These are phyloP conservation scores for Harpegnathos saltator DNA, from an alignment of 1,140 invertebrate genomes.

Conservation along the genomic window DNA sequence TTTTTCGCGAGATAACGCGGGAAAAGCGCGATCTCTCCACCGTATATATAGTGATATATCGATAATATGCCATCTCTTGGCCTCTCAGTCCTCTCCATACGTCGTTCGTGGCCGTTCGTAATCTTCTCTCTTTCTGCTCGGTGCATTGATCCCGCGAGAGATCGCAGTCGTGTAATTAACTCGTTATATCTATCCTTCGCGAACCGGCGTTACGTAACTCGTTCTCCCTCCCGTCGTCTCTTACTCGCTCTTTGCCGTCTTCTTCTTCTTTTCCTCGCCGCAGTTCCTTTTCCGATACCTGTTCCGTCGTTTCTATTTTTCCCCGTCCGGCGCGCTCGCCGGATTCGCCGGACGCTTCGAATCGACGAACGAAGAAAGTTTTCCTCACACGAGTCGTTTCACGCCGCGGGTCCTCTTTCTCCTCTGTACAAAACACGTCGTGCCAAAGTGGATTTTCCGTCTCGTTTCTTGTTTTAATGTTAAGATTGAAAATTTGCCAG, in stretches of 20 bases:
- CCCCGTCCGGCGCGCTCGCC: slow-evolving; percentile 15
- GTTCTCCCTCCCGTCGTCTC: slow-evolving; percentile 17
- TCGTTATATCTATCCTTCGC: slow-evolving; percentile 75
- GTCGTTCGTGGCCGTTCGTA: slow-evolving; percentile 8
- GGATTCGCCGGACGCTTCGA: slow-evolving; percentile 37
- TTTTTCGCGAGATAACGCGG: too few relatives aligned
- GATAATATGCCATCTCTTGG: slow-evolving; percentile 27
- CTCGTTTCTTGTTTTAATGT: not conserved
- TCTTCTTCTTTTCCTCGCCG: not conserved
- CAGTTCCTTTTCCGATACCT: slow-evolving; percentile 19
- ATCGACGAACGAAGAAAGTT: slow-evolving; percentile 56
- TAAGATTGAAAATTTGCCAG: not conserved
- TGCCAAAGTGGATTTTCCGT: not conserved
- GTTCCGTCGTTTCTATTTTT: slow-evolving; percentile 52
- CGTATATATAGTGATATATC: not conserved
- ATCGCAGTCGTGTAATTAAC: slow-evolving; percentile 75
- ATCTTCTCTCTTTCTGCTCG: slow-evolving; percentile 62
- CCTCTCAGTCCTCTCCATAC: slow-evolving; percentile 39
- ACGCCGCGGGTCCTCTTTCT: not conserved
- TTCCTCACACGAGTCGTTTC: not conserved
- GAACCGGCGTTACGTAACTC: slow-evolving; percentile 73
- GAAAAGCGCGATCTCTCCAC: too few relatives aligned
- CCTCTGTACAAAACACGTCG: not conserved
- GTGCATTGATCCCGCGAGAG: slow-evolving; percentile 72
- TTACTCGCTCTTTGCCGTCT: not conserved